Conservation (phyloP, 2,113 vertebrate species). For the Hemiscyllium ocellatum region DNA sequence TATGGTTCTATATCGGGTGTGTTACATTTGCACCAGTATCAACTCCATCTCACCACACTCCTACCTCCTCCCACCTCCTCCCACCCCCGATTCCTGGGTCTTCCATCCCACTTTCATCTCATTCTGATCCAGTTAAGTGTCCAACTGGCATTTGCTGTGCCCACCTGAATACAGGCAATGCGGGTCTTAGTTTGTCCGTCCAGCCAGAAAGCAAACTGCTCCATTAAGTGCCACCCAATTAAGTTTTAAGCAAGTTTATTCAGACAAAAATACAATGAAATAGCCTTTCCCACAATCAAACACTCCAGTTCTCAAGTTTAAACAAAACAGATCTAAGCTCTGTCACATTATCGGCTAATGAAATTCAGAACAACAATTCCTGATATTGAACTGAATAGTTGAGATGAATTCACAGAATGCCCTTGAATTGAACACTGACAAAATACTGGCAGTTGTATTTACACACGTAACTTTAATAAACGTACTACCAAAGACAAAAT, state of each 20-base stretch:
- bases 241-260: neutral
- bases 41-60: too few species aligned
- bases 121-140: too few species aligned
- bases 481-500: neutral
- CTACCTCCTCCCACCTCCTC: too few species aligned
- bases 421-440: neutral
- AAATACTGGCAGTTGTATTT: neutral
- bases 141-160: too few species aligned
- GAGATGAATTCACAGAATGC: neutral
- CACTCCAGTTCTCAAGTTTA: neutral
- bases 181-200: too few species aligned
- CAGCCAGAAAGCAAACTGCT: too few species aligned
- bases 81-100: too few species aligned
- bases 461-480: neutral
- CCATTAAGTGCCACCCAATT: too few species aligned
- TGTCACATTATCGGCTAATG: neutral
- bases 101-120: too few species aligned
- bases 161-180: too few species aligned
- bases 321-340: neutral
- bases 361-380: neutral
- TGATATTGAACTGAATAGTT: neutral
- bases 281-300: neutral
- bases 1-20: too few species aligned
- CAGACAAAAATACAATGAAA: neutral
- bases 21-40: too few species aligned